Percentiles rank a stretch among this genome's conserved stretches.
These are phyloP conservation scores for Brachypterus glaber DNA, from an alignment of 2,888 invertebrate genomes.

Conservation along the genomic window DNA sequence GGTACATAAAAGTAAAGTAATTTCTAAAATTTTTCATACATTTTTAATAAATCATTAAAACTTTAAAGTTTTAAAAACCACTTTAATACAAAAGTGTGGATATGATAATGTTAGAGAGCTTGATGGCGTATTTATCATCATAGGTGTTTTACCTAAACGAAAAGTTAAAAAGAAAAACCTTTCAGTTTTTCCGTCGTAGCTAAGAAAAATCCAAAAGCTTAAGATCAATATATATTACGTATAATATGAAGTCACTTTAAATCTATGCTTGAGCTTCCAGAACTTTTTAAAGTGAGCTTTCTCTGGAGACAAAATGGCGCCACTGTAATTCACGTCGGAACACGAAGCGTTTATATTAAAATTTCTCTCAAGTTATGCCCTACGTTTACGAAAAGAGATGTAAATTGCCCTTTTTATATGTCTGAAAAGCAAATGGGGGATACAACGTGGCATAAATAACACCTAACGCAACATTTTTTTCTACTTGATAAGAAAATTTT, in stretches of 20 bases:
- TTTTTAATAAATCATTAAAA: too few relatives aligned
- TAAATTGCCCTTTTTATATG: slow-evolving; percentile 36
- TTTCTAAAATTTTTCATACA: too few relatives aligned
- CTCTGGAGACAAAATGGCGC: slow-evolving; percentile 38
- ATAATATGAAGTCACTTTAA: slow-evolving; percentile 36
- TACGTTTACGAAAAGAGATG: slow-evolving; percentile 29
- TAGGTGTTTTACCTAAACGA: slow-evolving; percentile 15
- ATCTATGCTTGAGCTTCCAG: slow-evolving; percentile 31
- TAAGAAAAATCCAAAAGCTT: not conserved
- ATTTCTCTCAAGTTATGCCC: slow-evolving; percentile 26
- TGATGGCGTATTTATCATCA: slow-evolving; percentile 16
- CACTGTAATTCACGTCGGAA: slow-evolving; percentile 34
- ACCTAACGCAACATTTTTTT: too few relatives aligned
- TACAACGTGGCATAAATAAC: too few relatives aligned
- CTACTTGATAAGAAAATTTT: too few relatives aligned
- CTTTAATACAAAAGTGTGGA: too few relatives aligned
- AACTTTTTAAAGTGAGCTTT: slow-evolving; percentile 38
- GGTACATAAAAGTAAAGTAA: too few relatives aligned
- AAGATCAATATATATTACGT: slow-evolving; percentile 36
- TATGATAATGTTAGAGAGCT: too few relatives aligned
- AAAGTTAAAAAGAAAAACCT: slow-evolving; percentile 20
- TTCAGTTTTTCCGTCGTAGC: too few relatives aligned
- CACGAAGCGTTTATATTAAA: slow-evolving; percentile 30
- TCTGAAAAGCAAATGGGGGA: not conserved
- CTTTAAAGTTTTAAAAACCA: not conserved